Evolutionary conservation across 2,797 vertebrate species (phyloP).

Genomic region (Apogon hyalosoma): DNA sequence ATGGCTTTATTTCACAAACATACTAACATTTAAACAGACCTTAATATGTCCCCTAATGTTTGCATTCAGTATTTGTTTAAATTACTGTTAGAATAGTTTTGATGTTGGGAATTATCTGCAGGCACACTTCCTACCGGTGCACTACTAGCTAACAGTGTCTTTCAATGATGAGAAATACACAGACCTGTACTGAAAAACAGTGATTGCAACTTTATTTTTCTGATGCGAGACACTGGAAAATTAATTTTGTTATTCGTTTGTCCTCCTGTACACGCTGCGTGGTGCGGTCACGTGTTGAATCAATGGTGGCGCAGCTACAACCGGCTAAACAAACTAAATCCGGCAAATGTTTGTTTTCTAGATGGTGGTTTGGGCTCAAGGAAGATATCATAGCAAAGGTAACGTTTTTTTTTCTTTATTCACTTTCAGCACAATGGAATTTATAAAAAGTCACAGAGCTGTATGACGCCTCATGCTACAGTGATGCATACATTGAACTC

Average conservation of each 20-base stretch:
- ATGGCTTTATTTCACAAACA: rapidly evolving
- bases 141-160: constrained; percentile 48
- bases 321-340: not conserved
- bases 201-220: constrained; percentile 78
- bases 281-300: constrained; percentile 49
- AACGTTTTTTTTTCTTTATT: rapidly evolving
- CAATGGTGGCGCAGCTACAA: rapidly evolving
- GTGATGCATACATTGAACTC: constrained; percentile 78
- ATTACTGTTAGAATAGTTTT: rapidly evolving
- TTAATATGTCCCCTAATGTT: rapidly evolving
- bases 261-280: rapidly evolving
- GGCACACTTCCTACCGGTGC: not conserved
- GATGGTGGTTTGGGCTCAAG: not conserved
- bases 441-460: not conserved
- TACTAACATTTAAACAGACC: rapidly evolving
- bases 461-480: constrained; percentile 55
- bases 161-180: constrained; percentile 85
- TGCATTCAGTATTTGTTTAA: not conserved
- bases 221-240: constrained; percentile 72
- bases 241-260: rapidly evolving
- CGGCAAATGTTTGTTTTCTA: rapidly evolving
- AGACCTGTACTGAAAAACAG: constrained; percentile 87
- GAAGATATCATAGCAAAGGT: not conserved
- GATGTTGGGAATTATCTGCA: not conserved
- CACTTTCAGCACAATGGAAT: too few species aligned